These are phyloP conservation scores for Leptestheria dahalacensis DNA, from an alignment of 1,140 invertebrate genomes.

Conservation along the genomic window DNA sequence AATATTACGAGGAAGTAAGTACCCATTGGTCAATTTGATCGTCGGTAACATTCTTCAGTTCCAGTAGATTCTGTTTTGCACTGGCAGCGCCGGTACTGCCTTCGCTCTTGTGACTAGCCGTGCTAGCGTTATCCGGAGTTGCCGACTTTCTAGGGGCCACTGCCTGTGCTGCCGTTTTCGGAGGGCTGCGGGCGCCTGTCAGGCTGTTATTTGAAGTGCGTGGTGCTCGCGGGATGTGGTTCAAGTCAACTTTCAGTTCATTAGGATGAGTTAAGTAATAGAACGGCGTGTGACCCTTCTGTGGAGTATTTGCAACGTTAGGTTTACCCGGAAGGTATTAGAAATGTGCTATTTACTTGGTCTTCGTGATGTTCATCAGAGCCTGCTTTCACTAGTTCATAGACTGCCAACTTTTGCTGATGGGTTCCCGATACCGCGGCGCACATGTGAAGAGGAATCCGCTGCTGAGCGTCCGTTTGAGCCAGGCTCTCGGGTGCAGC, in stretches of 20 bases:
- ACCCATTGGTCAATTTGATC: slow-evolving; percentile 38
- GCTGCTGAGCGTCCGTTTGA: slow-evolving; percentile 58
- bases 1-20: too few species aligned
- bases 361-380: slow-evolving; percentile 63
- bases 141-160: background rate
- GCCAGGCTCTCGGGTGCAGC: slow-evolving; percentile 49
- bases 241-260: slow-evolving; percentile 44
- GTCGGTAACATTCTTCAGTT: background rate
- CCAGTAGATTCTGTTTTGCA: background rate
- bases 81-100: background rate
- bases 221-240: slow-evolving; percentile 58
- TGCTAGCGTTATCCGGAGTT: slow-evolving; percentile 22
- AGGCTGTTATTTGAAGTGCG: slow-evolving; percentile 39
- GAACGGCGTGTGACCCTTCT: slow-evolving; percentile 65
- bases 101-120: background rate
- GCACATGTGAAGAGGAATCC: slow-evolving; percentile 78
- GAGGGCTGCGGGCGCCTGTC: background rate
- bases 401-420: slow-evolving; percentile 49
- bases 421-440: slow-evolving; percentile 44
- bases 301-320: slow-evolving; percentile 27
- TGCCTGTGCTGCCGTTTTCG: slow-evolving; percentile 1
- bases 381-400: slow-evolving; percentile 53
- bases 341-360: slow-evolving; percentile 43
- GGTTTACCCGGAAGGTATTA: background rate
- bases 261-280: slow-evolving; percentile 57